Base-by-base conservation (phyloP, 2,113 vertebrate genomes). In the Athene noctua region DNA sequence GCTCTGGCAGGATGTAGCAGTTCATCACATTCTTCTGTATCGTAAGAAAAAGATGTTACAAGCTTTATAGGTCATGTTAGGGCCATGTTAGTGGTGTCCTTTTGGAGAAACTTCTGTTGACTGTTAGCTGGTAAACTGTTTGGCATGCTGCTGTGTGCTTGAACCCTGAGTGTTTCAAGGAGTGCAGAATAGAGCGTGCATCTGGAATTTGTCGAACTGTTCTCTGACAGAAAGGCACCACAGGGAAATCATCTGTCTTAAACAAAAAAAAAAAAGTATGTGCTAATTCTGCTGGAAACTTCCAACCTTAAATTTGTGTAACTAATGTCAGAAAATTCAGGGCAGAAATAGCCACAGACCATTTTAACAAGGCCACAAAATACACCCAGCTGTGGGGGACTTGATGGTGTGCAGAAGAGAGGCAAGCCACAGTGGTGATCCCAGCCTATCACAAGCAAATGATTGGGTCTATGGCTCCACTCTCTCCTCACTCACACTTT, bases 401-500 rank as follows among this genome's bases (percentile, higher is more conserved):
- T 86, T 38, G 7, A 15, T 70, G 49, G 27, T 44, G 4, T 47
- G 30, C 18, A 54, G 51, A 68, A 40, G 27, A 71, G 49, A 25
- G n/a, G 29, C 16, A 59, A 85, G 54, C 22, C 36, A 25, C 0
- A 6, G 21, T 22, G 4, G 13, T 70, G 54, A 61, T 46, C 6
- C 27, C 42, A 52, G 1, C 46, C 13, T 71, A 4, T 52, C 4
- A 2, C 0, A 5, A 73, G 26, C 0, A 15, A 10, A 22, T 57
- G 5, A 4, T 22, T 80, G 19, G 8, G 54, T 52, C 8, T 49
- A 4, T 38, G 22, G 83, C 44, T 52, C 81, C 32, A 38, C 52
- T 66, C 17, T 42, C 15, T 75, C 5, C 29, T 75, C 19, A 13
- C 13, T 80, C 23, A 23, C 21, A 25, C 30, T 61, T 79, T 26